Evolutionary conservation across 2,888 invertebrate species (phyloP).

Genomic region (Scaptomyza flava): DNA sequence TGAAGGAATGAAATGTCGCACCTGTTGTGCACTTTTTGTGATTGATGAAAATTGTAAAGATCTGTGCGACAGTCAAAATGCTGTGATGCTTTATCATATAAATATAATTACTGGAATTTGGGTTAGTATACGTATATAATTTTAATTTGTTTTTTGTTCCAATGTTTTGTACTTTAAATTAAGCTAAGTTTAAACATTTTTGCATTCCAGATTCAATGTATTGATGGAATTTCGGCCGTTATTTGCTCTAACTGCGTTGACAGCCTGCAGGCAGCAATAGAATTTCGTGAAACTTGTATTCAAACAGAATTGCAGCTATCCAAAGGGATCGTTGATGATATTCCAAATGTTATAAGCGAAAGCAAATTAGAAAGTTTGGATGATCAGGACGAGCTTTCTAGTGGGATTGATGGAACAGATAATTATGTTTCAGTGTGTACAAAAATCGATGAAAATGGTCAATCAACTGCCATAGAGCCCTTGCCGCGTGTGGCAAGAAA

Average conservation of each 20-base stretch:
- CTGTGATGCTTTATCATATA: constrained; percentile 57
- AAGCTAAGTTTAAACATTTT: background rate
- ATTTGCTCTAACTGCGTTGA: constrained; percentile 50
- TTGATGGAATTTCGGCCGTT: constrained; percentile 14
- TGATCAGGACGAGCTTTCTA: background rate
- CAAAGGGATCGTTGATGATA: background rate
- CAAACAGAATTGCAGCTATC: constrained; percentile 42
- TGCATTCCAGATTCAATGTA: constrained; percentile 42
- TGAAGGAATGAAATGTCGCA: constrained; percentile 49
- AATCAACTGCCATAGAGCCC: background rate
- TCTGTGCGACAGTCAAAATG: constrained; percentile 48
- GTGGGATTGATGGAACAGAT: constrained; percentile 5
- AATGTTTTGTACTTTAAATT: background rate
- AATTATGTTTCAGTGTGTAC: constrained; percentile 7
- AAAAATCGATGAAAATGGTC: constrained; percentile 1
- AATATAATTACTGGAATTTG: constrained; percentile 71
- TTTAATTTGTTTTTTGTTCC: too few relatives aligned
- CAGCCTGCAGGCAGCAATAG: constrained; percentile 46
- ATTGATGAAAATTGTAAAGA: constrained; percentile 39
- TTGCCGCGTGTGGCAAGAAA: background rate
- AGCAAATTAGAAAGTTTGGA: background rate
- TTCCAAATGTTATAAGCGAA: constrained; percentile 9
- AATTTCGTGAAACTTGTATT: constrained; percentile 60
- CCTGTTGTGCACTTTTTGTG: constrained; percentile 31
- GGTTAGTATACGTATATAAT: constrained; percentile 34